These are phyloP conservation scores for Archilochus colubris DNA, from an alignment of 2,113 vertebrate species.

Conservation along the genomic window DNA sequence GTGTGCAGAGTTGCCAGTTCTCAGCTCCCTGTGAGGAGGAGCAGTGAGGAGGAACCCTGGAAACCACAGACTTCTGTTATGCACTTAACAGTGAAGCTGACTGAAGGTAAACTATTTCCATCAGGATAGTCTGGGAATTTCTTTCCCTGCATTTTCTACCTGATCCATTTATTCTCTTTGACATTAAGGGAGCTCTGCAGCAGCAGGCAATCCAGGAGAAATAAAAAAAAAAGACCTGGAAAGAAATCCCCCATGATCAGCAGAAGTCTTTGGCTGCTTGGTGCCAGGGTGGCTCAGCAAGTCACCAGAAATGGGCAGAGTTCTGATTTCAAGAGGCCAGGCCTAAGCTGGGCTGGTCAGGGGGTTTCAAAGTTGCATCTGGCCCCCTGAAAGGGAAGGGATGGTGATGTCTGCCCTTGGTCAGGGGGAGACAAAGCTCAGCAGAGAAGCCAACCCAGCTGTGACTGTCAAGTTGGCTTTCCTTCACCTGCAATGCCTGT, in stretches of 20 bases:
- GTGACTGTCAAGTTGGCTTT: constrained; percentile 43
- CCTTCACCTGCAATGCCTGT: neutral
- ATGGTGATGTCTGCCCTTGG: neutral
- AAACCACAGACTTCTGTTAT: neutral
- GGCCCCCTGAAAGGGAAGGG: neutral
- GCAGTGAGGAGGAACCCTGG: neutral
- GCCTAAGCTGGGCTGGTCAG: neutral
- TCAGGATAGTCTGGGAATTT: neutral
- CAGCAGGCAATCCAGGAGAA: neutral
- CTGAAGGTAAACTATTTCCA: constrained; percentile 21
- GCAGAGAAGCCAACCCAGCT: neutral
- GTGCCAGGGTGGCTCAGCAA: neutral
- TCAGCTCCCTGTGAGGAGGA: neutral
- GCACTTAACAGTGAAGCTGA: constrained; percentile 9
- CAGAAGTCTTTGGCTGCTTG: neutral
- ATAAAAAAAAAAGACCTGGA: neutral
- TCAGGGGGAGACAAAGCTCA: neutral
- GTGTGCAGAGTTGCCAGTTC: neutral
- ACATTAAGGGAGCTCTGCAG: constrained; percentile 33
- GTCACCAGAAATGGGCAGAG: neutral
- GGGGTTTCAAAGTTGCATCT: neutral
- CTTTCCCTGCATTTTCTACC: neutral
- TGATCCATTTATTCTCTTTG: constrained; percentile 10
- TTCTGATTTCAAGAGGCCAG: neutral
- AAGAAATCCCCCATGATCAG: constrained; percentile 1